phyloP scores from a whole-genome alignment of 1,140 invertebrate genomes.

The Aphelinus atriplicis region DNA sequence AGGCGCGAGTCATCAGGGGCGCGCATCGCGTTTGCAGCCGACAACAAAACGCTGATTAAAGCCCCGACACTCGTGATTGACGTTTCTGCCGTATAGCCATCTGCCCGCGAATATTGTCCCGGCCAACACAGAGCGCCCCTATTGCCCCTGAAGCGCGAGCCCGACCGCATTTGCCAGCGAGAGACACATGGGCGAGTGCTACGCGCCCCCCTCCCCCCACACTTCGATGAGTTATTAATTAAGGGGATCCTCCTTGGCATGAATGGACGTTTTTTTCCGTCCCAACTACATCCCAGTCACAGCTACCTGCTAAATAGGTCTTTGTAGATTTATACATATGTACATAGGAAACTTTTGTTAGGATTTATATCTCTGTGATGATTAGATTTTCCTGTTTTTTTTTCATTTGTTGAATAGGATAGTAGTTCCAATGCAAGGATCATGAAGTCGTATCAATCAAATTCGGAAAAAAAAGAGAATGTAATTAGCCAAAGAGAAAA shows the following conservation, averaged over 20 bases:
- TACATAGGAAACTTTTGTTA: too few relatives aligned
- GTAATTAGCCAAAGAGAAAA: too few relatives aligned
- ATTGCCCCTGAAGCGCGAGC: background rate
- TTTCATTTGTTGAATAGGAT: too few relatives aligned
- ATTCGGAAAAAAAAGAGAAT: too few relatives aligned
- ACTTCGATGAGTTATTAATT: slow-evolving; percentile 24
- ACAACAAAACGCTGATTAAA: slow-evolving; percentile 46
- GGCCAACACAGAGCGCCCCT: background rate
- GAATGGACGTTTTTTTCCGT: too few relatives aligned
- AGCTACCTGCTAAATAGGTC: too few relatives aligned
- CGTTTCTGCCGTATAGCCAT: slow-evolving; percentile 42
- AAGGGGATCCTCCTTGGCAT: background rate
- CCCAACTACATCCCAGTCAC: too few relatives aligned
- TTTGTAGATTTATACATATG: too few relatives aligned
- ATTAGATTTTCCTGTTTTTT: too few relatives aligned
- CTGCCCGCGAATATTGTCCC: slow-evolving; percentile 38
- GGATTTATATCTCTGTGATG: too few relatives aligned
- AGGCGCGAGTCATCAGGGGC: slow-evolving; percentile 9
- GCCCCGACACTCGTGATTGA: slow-evolving; percentile 44
- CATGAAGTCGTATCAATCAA: too few relatives aligned
- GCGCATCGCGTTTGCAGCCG: background rate
- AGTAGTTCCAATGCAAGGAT: too few relatives aligned
- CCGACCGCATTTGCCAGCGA: background rate
- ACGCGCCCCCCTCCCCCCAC: background rate
- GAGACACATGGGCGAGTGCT: background rate